Conservation (phyloP, 2,113 vertebrate genomes). For the Ginglymostoma cirratum region DNA sequence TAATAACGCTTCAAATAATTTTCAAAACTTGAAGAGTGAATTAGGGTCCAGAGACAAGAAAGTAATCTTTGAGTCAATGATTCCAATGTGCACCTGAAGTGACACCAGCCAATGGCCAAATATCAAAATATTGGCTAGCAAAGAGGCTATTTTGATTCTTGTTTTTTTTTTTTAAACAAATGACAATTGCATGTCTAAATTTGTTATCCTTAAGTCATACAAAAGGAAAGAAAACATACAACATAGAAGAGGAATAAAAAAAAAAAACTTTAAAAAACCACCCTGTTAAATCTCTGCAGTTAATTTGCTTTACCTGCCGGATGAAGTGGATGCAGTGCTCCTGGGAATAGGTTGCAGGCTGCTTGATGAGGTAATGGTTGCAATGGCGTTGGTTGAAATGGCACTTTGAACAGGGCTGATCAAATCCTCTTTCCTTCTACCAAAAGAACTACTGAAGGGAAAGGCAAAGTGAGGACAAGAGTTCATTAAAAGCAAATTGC, state of each 20-base stretch:
- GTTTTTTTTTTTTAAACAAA: background rate
- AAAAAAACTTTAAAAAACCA: background rate
- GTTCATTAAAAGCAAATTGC: constrained; percentile 41
- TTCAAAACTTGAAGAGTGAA: background rate
- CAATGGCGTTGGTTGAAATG: constrained; percentile 57
- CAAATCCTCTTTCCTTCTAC: constrained; percentile 83
- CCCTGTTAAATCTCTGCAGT: background rate
- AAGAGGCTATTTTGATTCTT: too few relatives aligned
- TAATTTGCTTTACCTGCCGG: constrained; percentile 78
- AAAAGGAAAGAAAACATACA: constrained; percentile 51
- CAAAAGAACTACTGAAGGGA: constrained; percentile 79
- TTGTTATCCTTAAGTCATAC: constrained; percentile 42
- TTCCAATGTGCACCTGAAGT: background rate
- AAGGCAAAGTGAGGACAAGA: constrained; percentile 43
- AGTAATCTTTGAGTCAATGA: background rate
- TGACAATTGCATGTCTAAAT: background rate
- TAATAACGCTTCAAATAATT: background rate
- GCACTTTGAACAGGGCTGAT: constrained; percentile 75
- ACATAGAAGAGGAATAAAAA: background rate
- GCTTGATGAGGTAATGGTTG: constrained; percentile 91
- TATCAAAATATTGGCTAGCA: background rate
- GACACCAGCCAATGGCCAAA: background rate
- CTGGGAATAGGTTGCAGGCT: constrained; percentile 72
- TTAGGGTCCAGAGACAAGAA: background rate
- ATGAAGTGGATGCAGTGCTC: constrained; percentile 61